Conservation (phyloP, 2,113 vertebrate genomes). For the Lasiurus cinereus region DNA sequence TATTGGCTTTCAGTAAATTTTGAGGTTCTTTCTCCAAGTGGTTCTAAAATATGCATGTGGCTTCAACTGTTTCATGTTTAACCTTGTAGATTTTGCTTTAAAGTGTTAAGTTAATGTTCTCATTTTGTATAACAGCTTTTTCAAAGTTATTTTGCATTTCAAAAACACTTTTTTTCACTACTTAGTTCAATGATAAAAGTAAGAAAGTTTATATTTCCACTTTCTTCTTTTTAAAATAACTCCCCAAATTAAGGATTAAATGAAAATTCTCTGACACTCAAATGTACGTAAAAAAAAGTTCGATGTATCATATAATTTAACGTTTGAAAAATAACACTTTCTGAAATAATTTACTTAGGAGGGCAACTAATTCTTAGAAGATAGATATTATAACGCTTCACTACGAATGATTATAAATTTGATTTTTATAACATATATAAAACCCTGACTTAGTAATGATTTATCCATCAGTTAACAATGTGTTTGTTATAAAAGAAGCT, state of each 20-base stretch:
- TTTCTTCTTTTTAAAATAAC: conserved; percentile 55
- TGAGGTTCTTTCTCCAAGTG: conserved; percentile 52
- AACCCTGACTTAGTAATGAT: neutral
- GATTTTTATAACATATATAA: conserved; percentile 66
- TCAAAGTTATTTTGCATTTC: conserved; percentile 77
- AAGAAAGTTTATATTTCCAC: conserved; percentile 43
- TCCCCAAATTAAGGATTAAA: conserved; percentile 57
- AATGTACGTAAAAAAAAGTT: conserved; percentile 54
- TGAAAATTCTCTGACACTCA: conserved; percentile 49
- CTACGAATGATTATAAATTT: conserved; percentile 61
- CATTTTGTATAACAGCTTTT: conserved; percentile 69
- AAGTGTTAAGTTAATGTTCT: conserved; percentile 63
- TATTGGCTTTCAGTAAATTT: conserved; percentile 58
- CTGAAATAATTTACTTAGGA: conserved; percentile 54
- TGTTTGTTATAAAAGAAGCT: conserved; percentile 63
- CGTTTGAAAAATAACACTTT: conserved; percentile 59
- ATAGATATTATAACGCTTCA: conserved; percentile 28
- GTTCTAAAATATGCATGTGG: conserved; percentile 50
- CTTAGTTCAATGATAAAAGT: conserved; percentile 51
- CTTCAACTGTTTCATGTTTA: conserved; percentile 59
- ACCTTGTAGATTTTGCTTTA: conserved; percentile 47
- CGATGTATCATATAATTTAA: conserved; percentile 65
- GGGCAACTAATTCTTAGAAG: conserved; percentile 39
- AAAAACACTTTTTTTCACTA: conserved; percentile 69
- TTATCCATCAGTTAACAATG: conserved; percentile 57